Conservation (phyloP, 1,140 invertebrate genomes). For the Myzus persicae region DNA sequence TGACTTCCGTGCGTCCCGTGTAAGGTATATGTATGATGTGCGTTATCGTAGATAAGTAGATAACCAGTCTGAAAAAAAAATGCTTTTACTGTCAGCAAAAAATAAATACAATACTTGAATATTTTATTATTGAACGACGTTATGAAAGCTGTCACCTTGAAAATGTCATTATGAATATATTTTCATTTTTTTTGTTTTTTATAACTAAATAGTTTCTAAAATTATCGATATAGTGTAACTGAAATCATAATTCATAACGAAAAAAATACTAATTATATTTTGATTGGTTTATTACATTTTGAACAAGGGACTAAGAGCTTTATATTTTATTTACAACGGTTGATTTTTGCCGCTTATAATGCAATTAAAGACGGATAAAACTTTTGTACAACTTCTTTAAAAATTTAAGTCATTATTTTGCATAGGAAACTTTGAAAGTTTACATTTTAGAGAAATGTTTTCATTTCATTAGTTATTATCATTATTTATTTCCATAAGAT, state of each 20-base stretch:
- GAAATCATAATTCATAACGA: background rate
- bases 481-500: background rate
- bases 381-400: background rate
- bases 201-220: background rate
- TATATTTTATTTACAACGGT: background rate
- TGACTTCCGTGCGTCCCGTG: background rate
- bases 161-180: background rate
- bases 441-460: background rate
- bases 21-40: background rate
- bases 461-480: no score
- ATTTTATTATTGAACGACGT: background rate
- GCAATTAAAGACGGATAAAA: background rate
- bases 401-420: background rate
- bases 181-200: background rate
- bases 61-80: background rate
- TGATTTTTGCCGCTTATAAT: no score
- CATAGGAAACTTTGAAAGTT: background rate
- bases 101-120: background rate
- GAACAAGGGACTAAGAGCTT: background rate
- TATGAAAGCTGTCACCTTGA: background rate
- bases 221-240: background rate
- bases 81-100: background rate
- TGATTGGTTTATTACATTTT: background rate
- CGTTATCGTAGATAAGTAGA: no score
- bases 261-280: background rate